These are phyloP conservation scores for Syngnathus scovelli DNA, from an alignment of 2,113 vertebrate species.

Conservation along the genomic window DNA sequence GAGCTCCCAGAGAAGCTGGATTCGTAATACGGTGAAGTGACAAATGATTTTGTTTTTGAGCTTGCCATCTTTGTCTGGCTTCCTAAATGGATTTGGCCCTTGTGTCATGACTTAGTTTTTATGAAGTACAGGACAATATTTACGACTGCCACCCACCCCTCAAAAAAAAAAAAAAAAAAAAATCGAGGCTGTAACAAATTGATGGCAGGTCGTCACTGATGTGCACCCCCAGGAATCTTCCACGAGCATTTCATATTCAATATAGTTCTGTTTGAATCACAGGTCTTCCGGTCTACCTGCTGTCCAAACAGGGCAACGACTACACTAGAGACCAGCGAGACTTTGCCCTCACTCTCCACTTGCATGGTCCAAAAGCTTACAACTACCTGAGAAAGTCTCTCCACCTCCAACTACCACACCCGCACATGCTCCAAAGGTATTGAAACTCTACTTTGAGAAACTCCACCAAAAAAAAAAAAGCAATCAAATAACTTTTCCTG, in stretches of 20 bases:
- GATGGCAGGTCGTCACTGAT: too few relatives aligned
- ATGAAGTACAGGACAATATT: too few relatives aligned
- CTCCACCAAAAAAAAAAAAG: neutral
- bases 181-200: too few relatives aligned
- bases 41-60: neutral
- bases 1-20: constrained; percentile 2
- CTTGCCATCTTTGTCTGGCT: neutral
- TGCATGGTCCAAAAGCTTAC: neutral
- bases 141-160: too few relatives aligned
- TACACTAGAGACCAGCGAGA: constrained; percentile 3
- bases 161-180: too few relatives aligned
- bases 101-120: too few relatives aligned
- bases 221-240: too few relatives aligned
- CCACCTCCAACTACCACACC: constrained; percentile 1
- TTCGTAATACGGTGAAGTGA: neutral
- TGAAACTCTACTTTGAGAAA: neutral
- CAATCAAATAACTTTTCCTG: neutral
- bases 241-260: neutral
- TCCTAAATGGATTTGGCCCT: neutral
- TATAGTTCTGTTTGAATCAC: neutral
- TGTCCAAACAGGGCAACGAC: constrained; percentile 2
- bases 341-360: neutral
- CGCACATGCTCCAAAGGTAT: neutral
- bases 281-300: constrained; percentile 4
- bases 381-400: constrained; percentile 3